These are phyloP conservation scores for Trematomus bernacchii DNA, from an alignment of 2,797 vertebrate genomes.

Conservation along the genomic window DNA sequence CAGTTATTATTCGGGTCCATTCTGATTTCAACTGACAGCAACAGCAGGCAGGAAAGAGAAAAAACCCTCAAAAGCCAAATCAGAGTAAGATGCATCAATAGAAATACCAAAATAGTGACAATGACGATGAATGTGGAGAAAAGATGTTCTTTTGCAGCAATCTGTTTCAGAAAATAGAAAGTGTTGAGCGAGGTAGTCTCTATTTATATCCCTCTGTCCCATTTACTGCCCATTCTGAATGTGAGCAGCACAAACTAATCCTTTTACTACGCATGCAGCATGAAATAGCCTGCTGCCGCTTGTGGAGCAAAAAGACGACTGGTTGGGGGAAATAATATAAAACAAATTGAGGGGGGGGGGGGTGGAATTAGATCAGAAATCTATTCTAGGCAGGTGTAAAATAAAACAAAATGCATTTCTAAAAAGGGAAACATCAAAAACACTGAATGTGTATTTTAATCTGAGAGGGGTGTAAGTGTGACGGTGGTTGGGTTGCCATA, in stretches of 20 bases:
- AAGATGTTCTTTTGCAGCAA: slow-evolving; percentile 32
- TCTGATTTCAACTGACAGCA: slow-evolving; percentile 1
- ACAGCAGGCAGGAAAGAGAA: neutral
- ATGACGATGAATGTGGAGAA: neutral
- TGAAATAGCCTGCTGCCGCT: slow-evolving; percentile 72
- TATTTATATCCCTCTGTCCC: slow-evolving; percentile 79
- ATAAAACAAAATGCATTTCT: neutral
- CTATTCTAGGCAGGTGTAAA: slow-evolving; percentile 10
- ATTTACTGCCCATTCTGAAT: slow-evolving; percentile 75
- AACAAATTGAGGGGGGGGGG: slow-evolving; percentile 1
- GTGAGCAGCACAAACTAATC: slow-evolving; percentile 80
- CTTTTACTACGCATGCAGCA: slow-evolving; percentile 76
- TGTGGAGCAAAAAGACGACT: slow-evolving; percentile 31
- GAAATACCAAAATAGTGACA: neutral
- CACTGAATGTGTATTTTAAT: neutral
- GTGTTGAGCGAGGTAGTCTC: slow-evolving; percentile 65
- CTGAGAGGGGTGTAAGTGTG: neutral
- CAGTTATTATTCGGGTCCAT: neutral
- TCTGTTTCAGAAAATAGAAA: slow-evolving; percentile 61
- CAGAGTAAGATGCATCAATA: neutral
- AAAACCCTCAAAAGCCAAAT: slow-evolving; percentile 6
- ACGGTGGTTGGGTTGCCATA: slow-evolving; percentile 27
- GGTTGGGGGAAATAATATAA: slow-evolving; percentile 18
- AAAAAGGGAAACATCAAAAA: neutral
- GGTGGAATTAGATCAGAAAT: neutral